A percentile compares a stretch with the other conserved stretches of the same genome.
phyloP scores from a whole-genome alignment of 2,888 invertebrate genomes.

The Sesia bembeciformis region DNA sequence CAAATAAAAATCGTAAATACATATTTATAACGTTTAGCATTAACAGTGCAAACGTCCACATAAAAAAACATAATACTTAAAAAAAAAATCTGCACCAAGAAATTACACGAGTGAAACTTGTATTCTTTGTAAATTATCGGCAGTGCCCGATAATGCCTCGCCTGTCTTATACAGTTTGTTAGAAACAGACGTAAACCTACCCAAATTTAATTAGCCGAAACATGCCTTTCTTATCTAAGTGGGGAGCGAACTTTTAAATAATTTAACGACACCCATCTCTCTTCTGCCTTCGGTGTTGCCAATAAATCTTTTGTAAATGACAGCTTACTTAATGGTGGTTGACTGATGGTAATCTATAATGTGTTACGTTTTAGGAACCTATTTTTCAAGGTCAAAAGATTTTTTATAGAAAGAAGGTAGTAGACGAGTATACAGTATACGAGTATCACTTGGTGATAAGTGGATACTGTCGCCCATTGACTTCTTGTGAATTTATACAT shows the following conservation, averaged over 20 bases:
- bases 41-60: no score
- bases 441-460: no score
- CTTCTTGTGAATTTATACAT: no score
- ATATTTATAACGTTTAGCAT: no score
- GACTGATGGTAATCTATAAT: not conserved
- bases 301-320: constrained; percentile 10
- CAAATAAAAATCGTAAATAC: no score
- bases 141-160: not conserved
- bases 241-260: constrained; percentile 5
- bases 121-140: not conserved
- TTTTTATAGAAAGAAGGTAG: no score
- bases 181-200: not conserved
- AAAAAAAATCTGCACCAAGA: not conserved
- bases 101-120: not conserved
- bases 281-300: constrained; percentile 7
- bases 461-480: no score
- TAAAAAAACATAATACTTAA: not conserved
- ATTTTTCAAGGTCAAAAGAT: no score
- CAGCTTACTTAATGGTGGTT: not conserved
- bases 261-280: constrained; percentile 11
- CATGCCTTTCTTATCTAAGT: not conserved
- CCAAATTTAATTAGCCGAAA: constrained; percentile 6
- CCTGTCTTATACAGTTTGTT: constrained; percentile 2
- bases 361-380: no score
- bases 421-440: no score